A percentile compares a stretch with the other conserved stretches of the same genome.
Evolutionary conservation across 1,140 invertebrate species (phyloP).

Genomic region (Tetragnatha versicolor): DNA sequence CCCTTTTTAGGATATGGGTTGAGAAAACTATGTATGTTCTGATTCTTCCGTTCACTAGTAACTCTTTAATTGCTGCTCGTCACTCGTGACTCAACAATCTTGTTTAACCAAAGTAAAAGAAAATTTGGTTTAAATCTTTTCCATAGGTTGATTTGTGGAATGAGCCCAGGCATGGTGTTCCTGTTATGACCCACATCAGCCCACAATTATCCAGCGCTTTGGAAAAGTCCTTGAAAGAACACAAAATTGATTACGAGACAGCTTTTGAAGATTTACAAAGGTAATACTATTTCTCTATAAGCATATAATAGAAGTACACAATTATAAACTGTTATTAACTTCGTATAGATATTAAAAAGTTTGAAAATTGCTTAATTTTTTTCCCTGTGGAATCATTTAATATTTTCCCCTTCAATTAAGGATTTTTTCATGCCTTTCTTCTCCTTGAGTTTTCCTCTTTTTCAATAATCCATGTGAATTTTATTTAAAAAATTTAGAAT

Average conservation of each 20-base stretch:
- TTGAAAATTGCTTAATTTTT: not conserved
- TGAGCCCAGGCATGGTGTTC: slow-evolving; percentile 4
- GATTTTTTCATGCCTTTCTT: not conserved
- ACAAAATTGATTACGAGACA: slow-evolving; percentile 13
- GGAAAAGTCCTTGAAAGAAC: slow-evolving; percentile 4
- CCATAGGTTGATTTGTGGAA: slow-evolving; percentile 48
- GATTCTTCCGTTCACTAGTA: not conserved
- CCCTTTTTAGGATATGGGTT: not conserved
- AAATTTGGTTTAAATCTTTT: not conserved
- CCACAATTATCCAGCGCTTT: slow-evolving; percentile 10
- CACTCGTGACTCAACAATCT: not conserved
- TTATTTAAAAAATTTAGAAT: too few species aligned
- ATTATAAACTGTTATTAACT: not conserved
- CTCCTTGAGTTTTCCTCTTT: not conserved
- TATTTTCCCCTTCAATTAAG: not conserved
- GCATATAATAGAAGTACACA: not conserved
- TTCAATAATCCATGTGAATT: not conserved
- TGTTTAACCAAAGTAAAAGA: not conserved
- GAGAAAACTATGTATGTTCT: not conserved
- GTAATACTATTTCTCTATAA: not conserved
- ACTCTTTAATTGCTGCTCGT: not conserved
- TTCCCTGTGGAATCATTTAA: not conserved
- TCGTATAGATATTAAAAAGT: not conserved
- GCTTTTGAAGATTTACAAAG: slow-evolving; percentile 38
- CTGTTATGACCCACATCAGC: slow-evolving; percentile 28